Evolutionary conservation across 2,888 invertebrate species (phyloP).

Genomic region (Athalia rosae): DNA sequence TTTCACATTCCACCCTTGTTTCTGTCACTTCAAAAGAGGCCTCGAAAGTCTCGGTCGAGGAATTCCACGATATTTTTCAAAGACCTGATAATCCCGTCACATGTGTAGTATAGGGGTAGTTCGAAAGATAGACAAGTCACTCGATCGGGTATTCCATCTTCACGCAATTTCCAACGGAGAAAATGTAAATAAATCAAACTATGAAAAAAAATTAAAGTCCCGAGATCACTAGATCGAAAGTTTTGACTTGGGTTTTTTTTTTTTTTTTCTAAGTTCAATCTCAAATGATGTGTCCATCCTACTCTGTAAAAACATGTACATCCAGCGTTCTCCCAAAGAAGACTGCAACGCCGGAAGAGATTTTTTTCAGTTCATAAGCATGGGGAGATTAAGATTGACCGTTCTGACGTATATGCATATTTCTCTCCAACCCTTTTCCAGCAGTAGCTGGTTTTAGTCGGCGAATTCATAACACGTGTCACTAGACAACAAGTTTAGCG

Average conservation of each 20-base stretch:
- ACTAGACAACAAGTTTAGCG: too few species aligned
- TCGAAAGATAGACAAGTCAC: constrained; percentile 1
- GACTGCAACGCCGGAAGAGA: too few species aligned
- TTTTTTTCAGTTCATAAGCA: too few species aligned
- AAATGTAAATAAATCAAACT: background rate
- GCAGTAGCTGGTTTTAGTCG: constrained; percentile 5
- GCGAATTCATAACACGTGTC: background rate
- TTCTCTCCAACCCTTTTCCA: constrained; percentile 12
- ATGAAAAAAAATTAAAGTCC: too few species aligned
- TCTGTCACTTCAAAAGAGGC: constrained; percentile 21
- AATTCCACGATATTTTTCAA: background rate
- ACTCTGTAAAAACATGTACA: too few species aligned
- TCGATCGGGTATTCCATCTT: background rate
- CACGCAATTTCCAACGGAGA: background rate
- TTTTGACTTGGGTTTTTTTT: too few species aligned
- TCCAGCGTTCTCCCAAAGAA: too few species aligned
- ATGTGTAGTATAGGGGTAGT: background rate
- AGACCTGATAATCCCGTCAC: constrained; percentile 2
- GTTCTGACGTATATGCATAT: too few species aligned
- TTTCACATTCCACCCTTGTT: constrained; percentile 25
- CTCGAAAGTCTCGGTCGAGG: background rate
- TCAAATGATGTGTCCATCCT: too few species aligned
- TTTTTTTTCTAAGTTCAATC: too few species aligned
- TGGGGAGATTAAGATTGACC: too few species aligned
- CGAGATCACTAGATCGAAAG: too few species aligned